Evolutionary conservation across 2,113 vertebrate species (phyloP).

Genomic region (Mirounga angustirostris): DNA sequence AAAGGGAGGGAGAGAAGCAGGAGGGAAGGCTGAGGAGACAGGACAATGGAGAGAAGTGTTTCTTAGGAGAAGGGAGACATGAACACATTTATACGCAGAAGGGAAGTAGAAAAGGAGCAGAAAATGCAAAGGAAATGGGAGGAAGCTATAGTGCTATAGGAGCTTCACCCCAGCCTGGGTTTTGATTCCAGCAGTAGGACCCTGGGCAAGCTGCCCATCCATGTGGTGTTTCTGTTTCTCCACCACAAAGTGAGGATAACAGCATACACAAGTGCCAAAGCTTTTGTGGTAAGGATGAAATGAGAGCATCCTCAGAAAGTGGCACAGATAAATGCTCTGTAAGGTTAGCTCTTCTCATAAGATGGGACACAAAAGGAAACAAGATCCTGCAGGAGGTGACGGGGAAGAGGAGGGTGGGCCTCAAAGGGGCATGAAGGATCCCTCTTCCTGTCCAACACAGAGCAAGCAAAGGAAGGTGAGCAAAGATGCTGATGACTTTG

Average conservation of each 20-base stretch:
- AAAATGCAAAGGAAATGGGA: neutral
- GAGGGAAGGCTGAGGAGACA: neutral
- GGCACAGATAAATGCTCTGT: neutral
- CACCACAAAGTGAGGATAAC: neutral
- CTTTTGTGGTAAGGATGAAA: neutral
- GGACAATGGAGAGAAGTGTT: neutral
- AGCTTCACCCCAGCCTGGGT: neutral
- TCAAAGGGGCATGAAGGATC: neutral
- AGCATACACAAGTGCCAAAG: neutral
- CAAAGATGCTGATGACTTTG: neutral
- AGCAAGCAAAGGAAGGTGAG: neutral
- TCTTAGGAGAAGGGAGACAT: neutral
- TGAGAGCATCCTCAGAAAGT: neutral
- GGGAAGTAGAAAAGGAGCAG: neutral
- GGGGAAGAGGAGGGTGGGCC: neutral
- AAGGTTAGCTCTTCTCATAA: neutral
- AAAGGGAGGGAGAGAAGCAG: too few relatives aligned
- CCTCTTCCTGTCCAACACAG: neutral
- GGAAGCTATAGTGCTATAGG: neutral
- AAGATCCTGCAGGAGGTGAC: neutral
- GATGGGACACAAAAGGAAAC: neutral
- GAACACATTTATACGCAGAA: neutral
- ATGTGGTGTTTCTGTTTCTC: neutral
- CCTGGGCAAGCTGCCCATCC: neutral
- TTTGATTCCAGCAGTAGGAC: neutral